Conservation (phyloP, 2,113 vertebrate species). For the Myotis yumanensis region DNA sequence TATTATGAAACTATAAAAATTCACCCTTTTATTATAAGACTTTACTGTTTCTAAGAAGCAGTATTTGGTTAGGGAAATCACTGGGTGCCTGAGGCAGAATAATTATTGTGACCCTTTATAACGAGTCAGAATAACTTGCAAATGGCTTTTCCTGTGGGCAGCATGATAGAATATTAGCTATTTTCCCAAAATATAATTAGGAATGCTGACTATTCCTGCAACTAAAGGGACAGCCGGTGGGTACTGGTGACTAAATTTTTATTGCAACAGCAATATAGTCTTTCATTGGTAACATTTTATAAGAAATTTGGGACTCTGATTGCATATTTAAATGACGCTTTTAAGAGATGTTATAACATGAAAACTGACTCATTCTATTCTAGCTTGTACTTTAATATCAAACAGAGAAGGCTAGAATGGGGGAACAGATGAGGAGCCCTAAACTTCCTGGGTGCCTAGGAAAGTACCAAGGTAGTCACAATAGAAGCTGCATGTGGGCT, state of each 20-base stretch:
- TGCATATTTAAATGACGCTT: not conserved
- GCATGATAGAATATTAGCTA: not conserved
- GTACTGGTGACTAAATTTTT: not conserved
- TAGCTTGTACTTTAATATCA: slow-evolving; percentile 15
- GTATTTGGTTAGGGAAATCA: slow-evolving; percentile 11
- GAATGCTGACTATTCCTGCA: not conserved
- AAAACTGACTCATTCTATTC: not conserved
- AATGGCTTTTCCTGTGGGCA: not conserved
- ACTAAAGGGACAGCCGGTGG: not conserved
- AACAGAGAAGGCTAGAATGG: not conserved
- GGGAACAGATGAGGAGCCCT: not conserved
- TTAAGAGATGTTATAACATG: not conserved
- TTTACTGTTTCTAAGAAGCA: slow-evolving; percentile 36
- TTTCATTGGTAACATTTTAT: not conserved
- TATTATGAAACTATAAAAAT: slow-evolving; percentile 43
- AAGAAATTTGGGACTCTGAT: not conserved
- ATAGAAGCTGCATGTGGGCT: not conserved
- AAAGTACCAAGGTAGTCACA: not conserved
- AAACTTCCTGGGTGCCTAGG: not conserved
- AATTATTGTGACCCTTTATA: slow-evolving; percentile 13
- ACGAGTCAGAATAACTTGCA: not conserved
- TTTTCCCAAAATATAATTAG: slow-evolving; percentile 22
- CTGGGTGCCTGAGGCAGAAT: not conserved
- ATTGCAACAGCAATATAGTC: not conserved
- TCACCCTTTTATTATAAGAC: not conserved